Base-by-base conservation (phyloP, 2,113 vertebrate genomes). In the Asarcornis scutulata region DNA sequence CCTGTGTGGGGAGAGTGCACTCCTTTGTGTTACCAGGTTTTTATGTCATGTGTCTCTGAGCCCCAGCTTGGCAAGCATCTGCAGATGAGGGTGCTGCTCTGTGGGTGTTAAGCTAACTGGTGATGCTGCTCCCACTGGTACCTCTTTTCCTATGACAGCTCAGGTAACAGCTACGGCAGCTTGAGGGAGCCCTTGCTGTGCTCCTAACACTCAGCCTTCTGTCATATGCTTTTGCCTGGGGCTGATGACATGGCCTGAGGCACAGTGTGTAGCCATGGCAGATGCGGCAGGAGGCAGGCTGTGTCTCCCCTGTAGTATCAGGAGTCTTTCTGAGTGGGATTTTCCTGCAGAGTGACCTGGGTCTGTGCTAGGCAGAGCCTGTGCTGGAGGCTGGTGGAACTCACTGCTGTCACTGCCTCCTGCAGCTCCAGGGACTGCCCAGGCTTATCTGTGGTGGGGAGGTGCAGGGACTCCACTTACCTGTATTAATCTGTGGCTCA, bases 11-110 rank as follows among this genome's bases (percentile, higher is more conserved):
- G 13, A 75, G 7, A 63, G 23, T 31, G 42, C 68, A 46, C 0
- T 0, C 13, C 0, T 38, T 32, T 69, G 12, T 22, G 8, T n/a
- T 23, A 22, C 8, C 9, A 12, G 27, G 17, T 52, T 60, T 29
- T 36, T 29, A 12, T 6, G 18, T 50, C 56, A 26, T 55, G 31
- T 5, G 25, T 86, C 71, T 67, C n/a, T 48, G 67, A 88, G 63
- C 53, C 67, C 34, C 62, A 29, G 29, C 32, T 75, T 72, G 36
- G 60, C 59, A 68, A 72, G 46, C 42, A 3, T 62, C 75, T 84
- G 62, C 71, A 36, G 23, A 21, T 52, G n/a, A 21, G 0, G 0
- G 14, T 50, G 32, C 32, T 58, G 60, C 60, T 29, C 4, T 55
- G 34, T 11, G 66, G 68, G 38, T 46, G 9, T n/a, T 16, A 56